Conservation (phyloP, 2,113 vertebrate species). For the Syngnathus typhle region DNA sequence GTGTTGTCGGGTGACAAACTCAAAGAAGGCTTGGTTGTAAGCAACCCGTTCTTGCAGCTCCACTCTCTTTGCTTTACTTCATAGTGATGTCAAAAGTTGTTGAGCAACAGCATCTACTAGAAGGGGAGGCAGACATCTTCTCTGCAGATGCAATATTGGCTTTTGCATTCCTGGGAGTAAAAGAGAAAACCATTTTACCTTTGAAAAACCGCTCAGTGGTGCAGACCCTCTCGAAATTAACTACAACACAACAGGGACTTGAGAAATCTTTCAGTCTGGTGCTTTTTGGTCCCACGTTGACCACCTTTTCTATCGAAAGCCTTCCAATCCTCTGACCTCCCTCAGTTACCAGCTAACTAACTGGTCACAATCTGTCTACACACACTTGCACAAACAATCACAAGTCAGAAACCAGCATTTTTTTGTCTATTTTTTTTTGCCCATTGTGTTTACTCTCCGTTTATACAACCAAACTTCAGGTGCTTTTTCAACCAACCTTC, state of each 20-base stretch:
- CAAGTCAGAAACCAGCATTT: conserved; percentile 61
- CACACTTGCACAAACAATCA: conserved; percentile 19
- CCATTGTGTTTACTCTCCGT: conserved; percentile 52
- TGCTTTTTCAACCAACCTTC: conserved; percentile 53
- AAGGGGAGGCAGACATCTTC: conserved; percentile 21
- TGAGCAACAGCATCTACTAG: conserved; percentile 9
- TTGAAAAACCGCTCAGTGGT: background rate
- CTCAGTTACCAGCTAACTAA: conserved; percentile 58
- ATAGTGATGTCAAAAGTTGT: conserved; percentile 25
- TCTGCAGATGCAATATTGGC: conserved; percentile 38
- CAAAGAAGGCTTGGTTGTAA: background rate
- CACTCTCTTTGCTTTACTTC: conserved; percentile 8
- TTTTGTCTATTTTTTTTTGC: conserved; percentile 20
- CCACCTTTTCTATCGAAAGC: conserved; percentile 52
- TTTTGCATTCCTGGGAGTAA: conserved; percentile 51
- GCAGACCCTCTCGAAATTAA: background rate
- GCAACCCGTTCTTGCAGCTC: conserved; percentile 9
- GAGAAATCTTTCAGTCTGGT: conserved; percentile 58
- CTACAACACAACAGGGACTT: conserved; percentile 2
- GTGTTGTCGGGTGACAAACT: background rate
- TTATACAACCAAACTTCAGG: conserved; percentile 67
- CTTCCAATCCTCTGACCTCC: conserved; percentile 57
- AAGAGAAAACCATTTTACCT: conserved; percentile 7
- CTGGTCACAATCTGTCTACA: conserved; percentile 32
- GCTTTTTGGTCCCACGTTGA: conserved; percentile 47